Evolutionary conservation across 1,140 invertebrate species (phyloP).

Genomic region (Pomacea maculata): DNA sequence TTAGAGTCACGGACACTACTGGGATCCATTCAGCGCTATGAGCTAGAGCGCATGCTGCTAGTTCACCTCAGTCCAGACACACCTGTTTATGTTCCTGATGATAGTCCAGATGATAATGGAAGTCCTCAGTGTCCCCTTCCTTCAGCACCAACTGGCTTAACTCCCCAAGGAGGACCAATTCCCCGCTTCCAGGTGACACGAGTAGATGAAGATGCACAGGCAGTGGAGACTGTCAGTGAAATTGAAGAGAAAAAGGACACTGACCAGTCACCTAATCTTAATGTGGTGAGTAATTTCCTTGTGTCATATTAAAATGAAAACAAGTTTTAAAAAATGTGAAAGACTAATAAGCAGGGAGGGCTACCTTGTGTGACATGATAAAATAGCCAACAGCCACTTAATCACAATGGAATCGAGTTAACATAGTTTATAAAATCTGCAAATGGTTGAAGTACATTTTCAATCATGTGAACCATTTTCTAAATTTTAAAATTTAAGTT

Average conservation of each 20-base stretch:
- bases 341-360: too few species aligned
- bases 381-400: too few species aligned
- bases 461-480: too few species aligned
- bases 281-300: conserved; percentile 12
- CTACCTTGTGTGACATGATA: too few species aligned
- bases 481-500: too few species aligned
- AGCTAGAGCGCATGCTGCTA: conserved; percentile 82
- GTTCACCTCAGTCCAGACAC: conserved; percentile 55
- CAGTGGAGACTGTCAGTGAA: too few species aligned
- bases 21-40: conserved; percentile 90
- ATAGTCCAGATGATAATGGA: neutral
- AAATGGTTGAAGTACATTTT: too few species aligned
- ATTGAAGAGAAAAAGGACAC: neutral
- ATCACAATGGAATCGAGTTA: too few species aligned
- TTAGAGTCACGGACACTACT: conserved; percentile 88
- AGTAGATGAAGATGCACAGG: conserved; percentile 38
- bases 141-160: too few species aligned
- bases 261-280: neutral
- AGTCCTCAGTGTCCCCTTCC: too few species aligned
- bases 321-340: too few species aligned
- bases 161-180: conserved; percentile 13
- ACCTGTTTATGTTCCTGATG: conserved; percentile 34
- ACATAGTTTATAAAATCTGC: too few species aligned
- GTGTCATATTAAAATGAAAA: neutral
- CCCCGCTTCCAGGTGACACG: conserved; percentile 51